Conservation (phyloP, 2,113 vertebrate genomes). For the Cathartes aura region DNA sequence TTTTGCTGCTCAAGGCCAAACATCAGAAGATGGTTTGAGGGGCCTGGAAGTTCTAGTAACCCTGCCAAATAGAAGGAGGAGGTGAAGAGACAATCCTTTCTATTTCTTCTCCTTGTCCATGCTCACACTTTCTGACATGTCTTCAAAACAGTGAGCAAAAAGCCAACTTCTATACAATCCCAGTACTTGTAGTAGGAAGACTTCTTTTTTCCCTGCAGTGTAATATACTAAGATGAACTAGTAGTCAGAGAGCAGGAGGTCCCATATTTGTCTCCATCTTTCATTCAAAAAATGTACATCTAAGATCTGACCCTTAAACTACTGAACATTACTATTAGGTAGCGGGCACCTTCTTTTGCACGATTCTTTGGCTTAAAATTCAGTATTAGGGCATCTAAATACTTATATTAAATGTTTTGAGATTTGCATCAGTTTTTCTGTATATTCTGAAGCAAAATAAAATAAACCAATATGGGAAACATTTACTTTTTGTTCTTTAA, state of each 20-base stretch:
- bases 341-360: not conserved
- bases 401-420: not conserved
- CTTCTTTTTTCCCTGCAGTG: not conserved
- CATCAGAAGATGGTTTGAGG: not conserved
- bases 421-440: not conserved
- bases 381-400: not conserved
- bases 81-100: not conserved
- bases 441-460: not conserved
- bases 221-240: not conserved
- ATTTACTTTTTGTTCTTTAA: not conserved
- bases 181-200: not conserved
- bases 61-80: not conserved
- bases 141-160: not conserved
- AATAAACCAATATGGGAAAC: not conserved
- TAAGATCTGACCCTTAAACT: not conserved
- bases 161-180: not conserved
- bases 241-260: not conserved
- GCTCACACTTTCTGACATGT: not conserved
- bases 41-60: not conserved
- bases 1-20: not conserved
- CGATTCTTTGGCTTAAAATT: not conserved
- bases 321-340: not conserved
- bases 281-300: not conserved
- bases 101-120: not conserved
- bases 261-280: not conserved